A percentile compares a stretch with the other conserved stretches of the same genome.
These are phyloP conservation scores for Scelioninae gen. 1 DNA, from an alignment of 2,888 invertebrate genomes.

Conservation along the genomic window DNA sequence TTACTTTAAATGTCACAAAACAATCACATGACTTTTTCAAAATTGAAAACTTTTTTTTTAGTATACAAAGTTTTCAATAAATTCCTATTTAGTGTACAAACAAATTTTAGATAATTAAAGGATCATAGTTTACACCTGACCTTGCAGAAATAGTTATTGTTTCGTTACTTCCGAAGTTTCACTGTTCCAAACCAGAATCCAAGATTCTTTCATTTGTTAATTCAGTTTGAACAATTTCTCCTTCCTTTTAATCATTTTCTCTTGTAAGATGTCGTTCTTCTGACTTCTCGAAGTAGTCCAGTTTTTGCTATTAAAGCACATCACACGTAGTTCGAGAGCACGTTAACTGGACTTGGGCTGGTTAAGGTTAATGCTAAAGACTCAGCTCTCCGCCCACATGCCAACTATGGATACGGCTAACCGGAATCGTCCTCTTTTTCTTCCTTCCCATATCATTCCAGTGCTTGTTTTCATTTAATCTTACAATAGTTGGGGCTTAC, in stretches of 20 bases:
- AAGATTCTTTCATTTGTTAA: too few species aligned
- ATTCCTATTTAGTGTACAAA: too few species aligned
- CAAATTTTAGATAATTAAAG: too few species aligned
- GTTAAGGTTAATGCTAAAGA: conserved; percentile 68
- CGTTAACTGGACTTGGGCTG: conserved; percentile 48
- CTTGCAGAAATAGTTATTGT: too few species aligned
- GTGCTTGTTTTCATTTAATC: conserved; percentile 63
- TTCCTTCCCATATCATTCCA: conserved; percentile 51
- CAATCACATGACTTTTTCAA: too few species aligned
- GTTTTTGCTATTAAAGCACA: conserved; percentile 63
- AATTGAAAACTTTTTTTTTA: too few species aligned
- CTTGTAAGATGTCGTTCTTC: conserved; percentile 5
- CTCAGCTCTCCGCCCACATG: conserved; percentile 71
- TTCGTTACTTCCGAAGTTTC: too few species aligned
- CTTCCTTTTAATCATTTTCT: conserved; percentile 12
- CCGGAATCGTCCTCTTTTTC: conserved; percentile 64
- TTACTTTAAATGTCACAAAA: too few species aligned
- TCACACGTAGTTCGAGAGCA: conserved; percentile 55
- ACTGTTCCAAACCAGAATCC: too few species aligned
- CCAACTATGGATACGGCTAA: conserved; percentile 71
- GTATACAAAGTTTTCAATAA: too few species aligned
- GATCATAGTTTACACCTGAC: too few species aligned
- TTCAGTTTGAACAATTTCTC: conserved; percentile 14
- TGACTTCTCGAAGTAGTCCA: conserved; percentile 56
- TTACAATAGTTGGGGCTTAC: conserved; percentile 41